phyloP scores from a whole-genome alignment of 1,140 invertebrate genomes.

The Holotrichia oblita region DNA sequence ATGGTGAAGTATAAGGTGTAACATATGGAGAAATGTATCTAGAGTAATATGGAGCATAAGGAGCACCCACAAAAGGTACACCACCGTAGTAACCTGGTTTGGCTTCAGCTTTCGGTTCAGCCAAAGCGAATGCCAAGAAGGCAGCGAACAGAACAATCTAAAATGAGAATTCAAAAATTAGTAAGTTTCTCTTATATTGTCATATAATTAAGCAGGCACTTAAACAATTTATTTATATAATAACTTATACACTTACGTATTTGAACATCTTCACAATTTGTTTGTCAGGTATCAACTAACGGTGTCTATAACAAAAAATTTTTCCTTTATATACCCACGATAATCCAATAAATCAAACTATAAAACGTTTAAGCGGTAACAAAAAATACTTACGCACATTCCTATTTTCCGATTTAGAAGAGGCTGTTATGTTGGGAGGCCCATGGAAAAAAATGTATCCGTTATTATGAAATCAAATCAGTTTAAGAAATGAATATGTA shows the following conservation, averaged over 20 bases:
- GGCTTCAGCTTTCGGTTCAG: background rate
- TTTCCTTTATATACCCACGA: background rate
- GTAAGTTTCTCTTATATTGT: background rate
- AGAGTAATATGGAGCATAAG: background rate
- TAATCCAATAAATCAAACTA: background rate
- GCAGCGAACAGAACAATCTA: background rate
- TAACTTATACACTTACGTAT: background rate
- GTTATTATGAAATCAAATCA: too few species aligned
- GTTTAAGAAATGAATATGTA: too few species aligned
- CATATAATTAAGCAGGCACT: background rate
- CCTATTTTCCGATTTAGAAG: too few species aligned
- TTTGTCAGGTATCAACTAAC: background rate
- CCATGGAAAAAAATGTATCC: too few species aligned
- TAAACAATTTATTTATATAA: background rate
- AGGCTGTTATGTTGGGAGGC: too few species aligned
- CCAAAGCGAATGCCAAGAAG: background rate
- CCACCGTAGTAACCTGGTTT: background rate
- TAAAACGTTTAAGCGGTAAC: too few species aligned
- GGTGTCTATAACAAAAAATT: background rate
- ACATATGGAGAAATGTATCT: background rate
- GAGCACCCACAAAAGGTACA: background rate
- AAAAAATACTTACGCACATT: too few species aligned
- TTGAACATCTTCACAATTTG: background rate
- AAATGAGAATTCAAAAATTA: background rate
- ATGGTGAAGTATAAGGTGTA: background rate